Conservation (phyloP, 2,797 vertebrate species). For the Chromobotia macracanthus region DNA sequence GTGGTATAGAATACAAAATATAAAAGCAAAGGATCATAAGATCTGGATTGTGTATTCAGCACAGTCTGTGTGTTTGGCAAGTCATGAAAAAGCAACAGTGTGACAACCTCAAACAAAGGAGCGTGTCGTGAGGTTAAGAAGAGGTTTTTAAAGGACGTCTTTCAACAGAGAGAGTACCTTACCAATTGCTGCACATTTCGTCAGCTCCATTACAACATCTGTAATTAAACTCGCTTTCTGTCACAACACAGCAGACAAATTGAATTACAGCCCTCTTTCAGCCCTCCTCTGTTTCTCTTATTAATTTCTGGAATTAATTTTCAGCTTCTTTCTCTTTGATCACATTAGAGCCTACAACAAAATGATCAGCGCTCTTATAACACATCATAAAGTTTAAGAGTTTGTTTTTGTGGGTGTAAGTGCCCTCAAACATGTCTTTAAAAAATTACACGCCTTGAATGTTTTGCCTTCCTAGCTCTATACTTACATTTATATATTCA, state of each 20-base stretch:
- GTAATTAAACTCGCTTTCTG: conserved; percentile 43
- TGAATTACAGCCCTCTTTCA: conserved; percentile 17
- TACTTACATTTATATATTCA: no score
- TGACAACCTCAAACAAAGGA: conserved; percentile 1
- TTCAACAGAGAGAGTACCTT: conserved; percentile 7
- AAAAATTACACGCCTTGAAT: background rate
- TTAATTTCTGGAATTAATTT: conserved; percentile 53
- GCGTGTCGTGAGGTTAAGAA: background rate
- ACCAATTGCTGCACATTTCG: conserved; percentile 28
- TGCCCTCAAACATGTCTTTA: conserved; percentile 26
- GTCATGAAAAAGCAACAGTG: background rate
- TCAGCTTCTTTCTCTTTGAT: conserved; percentile 53
- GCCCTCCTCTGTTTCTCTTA: conserved; percentile 14
- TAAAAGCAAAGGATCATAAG: background rate
- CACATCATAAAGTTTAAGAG: background rate
- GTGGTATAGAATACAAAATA: background rate
- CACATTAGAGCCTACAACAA: conserved; percentile 41
- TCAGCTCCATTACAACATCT: conserved; percentile 10
- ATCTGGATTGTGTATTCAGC: background rate
- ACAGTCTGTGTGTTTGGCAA: background rate
- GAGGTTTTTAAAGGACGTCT: background rate
- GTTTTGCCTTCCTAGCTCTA: background rate
- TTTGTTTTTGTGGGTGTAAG: conserved; percentile 8
- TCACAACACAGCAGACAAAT: conserved; percentile 24
- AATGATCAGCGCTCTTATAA: conserved; percentile 23